These are phyloP conservation scores for Boleophthalmus pectinirostris DNA, from an alignment of 2,113 vertebrate genomes.

Conservation along the genomic window DNA sequence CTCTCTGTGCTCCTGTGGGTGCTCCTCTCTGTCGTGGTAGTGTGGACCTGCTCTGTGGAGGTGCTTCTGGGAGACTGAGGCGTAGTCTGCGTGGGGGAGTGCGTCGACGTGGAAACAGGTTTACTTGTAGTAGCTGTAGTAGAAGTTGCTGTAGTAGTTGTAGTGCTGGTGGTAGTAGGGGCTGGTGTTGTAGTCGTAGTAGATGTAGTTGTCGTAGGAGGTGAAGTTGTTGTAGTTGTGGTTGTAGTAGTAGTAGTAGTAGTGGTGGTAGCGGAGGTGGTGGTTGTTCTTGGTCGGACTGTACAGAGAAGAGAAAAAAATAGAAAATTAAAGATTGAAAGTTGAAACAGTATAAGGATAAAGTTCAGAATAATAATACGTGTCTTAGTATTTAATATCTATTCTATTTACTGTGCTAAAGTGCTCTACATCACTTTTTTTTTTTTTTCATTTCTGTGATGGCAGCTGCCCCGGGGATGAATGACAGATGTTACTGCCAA, in stretches of 20 bases:
- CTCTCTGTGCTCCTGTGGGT: slow-evolving; percentile 35
- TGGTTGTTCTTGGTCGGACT: slow-evolving; percentile 72
- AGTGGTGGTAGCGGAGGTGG: slow-evolving; percentile 63
- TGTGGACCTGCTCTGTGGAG: slow-evolving; percentile 29
- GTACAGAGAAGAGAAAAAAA: slow-evolving; percentile 14
- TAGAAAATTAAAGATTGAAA: no score
- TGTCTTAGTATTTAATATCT: no score
- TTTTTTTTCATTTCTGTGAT: no score
- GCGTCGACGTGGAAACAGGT: slow-evolving; percentile 29
- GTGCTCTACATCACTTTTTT: no score
- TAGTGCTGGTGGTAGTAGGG: slow-evolving; percentile 7
- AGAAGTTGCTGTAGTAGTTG: slow-evolving; percentile 12
- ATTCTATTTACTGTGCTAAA: no score
- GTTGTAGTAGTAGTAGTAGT: background rate
- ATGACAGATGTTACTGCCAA: no score
- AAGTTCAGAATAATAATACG: no score
- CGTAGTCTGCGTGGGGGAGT: background rate
- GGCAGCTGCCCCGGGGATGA: no score
- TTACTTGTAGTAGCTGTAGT: slow-evolving; percentile 17
- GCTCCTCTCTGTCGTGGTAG: slow-evolving; percentile 16
- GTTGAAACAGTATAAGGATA: no score
- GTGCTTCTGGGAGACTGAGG: slow-evolving; percentile 44
- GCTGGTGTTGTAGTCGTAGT: slow-evolving; percentile 4
- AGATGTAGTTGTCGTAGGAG: slow-evolving; percentile 15
- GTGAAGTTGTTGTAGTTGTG: slow-evolving; percentile 11